phyloP scores from a whole-genome alignment of 1,140 invertebrate genomes.

The Penaeus chinensis region DNA sequence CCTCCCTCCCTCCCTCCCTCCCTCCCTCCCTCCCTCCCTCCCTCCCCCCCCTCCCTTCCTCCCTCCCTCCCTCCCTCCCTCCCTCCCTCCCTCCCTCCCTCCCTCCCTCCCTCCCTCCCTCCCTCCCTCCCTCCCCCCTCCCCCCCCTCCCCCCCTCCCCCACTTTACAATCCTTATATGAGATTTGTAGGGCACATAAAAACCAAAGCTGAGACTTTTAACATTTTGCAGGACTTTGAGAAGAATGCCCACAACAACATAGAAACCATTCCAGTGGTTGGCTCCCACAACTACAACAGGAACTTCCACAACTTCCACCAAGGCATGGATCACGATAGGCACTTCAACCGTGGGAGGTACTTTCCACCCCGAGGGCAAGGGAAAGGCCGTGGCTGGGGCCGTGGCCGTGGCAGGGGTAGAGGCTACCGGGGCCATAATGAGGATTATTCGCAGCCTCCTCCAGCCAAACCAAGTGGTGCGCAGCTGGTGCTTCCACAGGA shows the following conservation, averaged over 20 bases:
- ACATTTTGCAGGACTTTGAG: constrained; percentile 31
- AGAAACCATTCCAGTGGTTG: constrained; percentile 42
- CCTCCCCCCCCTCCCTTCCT: too few relatives aligned
- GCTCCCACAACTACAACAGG: constrained; percentile 36
- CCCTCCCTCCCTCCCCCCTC: too few relatives aligned
- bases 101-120: too few relatives aligned
- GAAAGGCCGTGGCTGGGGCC: neutral
- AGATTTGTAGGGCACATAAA: neutral
- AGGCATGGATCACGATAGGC: neutral
- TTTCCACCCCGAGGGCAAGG: neutral
- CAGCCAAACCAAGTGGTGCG: neutral
- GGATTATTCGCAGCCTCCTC: neutral
- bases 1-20: too few relatives aligned
- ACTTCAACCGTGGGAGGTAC: constrained; percentile 1
- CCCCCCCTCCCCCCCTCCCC: too few relatives aligned
- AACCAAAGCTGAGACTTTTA: neutral
- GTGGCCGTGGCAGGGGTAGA: constrained; percentile 2
- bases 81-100: too few relatives aligned
- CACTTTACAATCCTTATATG: neutral
- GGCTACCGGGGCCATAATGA: constrained; percentile 20
- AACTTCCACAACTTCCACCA: constrained; percentile 25
- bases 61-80: too few relatives aligned
- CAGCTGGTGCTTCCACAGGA: constrained; percentile 45
- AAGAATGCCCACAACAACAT: constrained; percentile 37
- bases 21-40: too few relatives aligned